These are phyloP conservation scores for Gymnodraco acuticeps DNA, from an alignment of 2,797 vertebrate species.

Conservation along the genomic window DNA sequence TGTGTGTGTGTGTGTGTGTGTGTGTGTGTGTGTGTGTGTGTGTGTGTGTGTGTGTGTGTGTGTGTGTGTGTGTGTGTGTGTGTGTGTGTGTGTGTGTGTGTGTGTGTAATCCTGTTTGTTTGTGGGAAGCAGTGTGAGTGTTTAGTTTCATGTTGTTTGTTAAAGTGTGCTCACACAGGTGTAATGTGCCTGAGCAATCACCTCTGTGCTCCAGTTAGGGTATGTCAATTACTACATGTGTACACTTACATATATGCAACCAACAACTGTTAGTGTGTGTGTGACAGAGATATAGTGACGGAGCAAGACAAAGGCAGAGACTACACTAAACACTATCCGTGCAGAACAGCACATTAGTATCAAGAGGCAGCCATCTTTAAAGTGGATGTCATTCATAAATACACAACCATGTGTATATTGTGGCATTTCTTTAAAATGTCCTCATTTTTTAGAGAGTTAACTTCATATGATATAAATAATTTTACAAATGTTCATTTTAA, in stretches of 20 bases:
- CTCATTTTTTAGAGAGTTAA: background rate
- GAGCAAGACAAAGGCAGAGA: background rate
- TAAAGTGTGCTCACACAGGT: constrained; percentile 40
- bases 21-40: constrained; percentile 39
- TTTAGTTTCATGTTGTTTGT: constrained; percentile 53
- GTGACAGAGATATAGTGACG: too few relatives aligned
- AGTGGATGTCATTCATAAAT: constrained; percentile 19
- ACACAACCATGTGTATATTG: constrained; percentile 18
- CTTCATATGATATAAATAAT: background rate
- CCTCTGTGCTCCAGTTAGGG: background rate
- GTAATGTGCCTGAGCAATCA: constrained; percentile 9
- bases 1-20: background rate
- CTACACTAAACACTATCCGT: background rate
- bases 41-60: constrained; percentile 26
- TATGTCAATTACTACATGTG: constrained; percentile 24
- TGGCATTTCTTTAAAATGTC: too few relatives aligned
- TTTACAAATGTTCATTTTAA: too few relatives aligned
- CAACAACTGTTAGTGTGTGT: too few relatives aligned
- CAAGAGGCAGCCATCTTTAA: background rate
- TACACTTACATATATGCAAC: background rate
- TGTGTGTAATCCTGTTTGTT: constrained; percentile 45
- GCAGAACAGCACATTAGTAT: background rate
- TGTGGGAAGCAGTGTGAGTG: constrained; percentile 40
- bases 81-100: constrained; percentile 28
- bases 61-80: constrained; percentile 21